Evolutionary conservation across 2,113 vertebrate species (phyloP), one percentile per base, ranked within the genome.

Genomic region (Myotis lucifugus): DNA sequence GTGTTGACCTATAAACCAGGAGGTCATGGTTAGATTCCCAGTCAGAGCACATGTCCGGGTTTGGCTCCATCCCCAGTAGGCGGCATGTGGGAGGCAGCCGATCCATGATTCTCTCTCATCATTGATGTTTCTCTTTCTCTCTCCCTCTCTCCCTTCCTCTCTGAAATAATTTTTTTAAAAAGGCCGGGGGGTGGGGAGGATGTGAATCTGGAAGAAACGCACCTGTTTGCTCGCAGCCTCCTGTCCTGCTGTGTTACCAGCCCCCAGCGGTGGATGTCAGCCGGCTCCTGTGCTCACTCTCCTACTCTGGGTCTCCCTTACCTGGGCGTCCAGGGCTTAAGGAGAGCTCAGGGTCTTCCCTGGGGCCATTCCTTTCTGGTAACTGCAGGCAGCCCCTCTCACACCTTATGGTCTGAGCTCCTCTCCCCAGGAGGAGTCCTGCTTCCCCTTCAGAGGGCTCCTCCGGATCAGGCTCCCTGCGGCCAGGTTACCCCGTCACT

Each of bases 401-500:
- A 21, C 50, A 25, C 25, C 89, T 87, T 0, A 13, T 19, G 79
- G 48, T 42, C 66, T 29, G 52, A 72, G n/a, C 6, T n/a, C 29
- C 56, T 54, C 8, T 52, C 56, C 18, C 2, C 5, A 5, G 17
- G 54, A 82, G 52, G n/a, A 88, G 29, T 50, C 85, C 59, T 92
- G 93, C 83, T 85, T 18, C 0, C 1, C 1, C 27, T 76, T 54
- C 67, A 27, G 92, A 92, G 93, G 88, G 61, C 21, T 56, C 54
- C 42, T 86, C 88, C 17, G 96, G 97, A 97, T 97, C 82, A 95
- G 88, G 76, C 96, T 96, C 92, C 93, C 42, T n/a, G 78, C 79
- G 52, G 92, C 18, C 92, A 97, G 91, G 97, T 97, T 97, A 98
- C 97, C 93, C 94, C 98, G 95, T 98, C 97, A 97, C 98, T 98